These are phyloP conservation scores for Flexamia atlantica DNA, from an alignment of 2,888 invertebrate genomes.

Conservation along the genomic window DNA sequence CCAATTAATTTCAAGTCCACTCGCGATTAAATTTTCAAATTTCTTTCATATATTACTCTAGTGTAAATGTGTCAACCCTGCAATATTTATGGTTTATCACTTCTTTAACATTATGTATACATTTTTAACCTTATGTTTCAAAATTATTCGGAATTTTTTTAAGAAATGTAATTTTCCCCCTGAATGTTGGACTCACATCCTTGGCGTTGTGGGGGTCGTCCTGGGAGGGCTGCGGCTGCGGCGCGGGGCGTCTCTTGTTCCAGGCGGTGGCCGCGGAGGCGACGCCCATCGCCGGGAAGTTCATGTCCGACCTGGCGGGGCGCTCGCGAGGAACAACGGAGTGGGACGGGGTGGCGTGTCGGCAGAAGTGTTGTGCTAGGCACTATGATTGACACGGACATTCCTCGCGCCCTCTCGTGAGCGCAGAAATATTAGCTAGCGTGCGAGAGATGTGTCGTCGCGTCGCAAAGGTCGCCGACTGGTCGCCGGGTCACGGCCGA, in stretches of 20 bases:
- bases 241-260: constrained; percentile 20
- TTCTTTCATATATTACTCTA: too few species aligned
- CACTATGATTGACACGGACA: constrained; percentile 54
- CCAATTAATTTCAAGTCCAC: too few species aligned
- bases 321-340: background rate
- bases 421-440: constrained; percentile 49
- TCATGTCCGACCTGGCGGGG: constrained; percentile 33
- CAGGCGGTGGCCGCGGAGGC: constrained; percentile 25
- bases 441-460: background rate
- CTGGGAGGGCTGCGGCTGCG: background rate
- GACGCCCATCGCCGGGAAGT: constrained; percentile 43
- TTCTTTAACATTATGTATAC: too few species aligned
- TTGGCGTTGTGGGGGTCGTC: constrained; percentile 8
- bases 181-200: constrained; percentile 38
- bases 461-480: background rate
- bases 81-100: too few species aligned
- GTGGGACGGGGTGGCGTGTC: constrained; percentile 38
- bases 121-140: too few species aligned
- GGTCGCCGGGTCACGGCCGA: background rate
- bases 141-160: too few species aligned
- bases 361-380: constrained; percentile 53
- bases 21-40: too few species aligned
- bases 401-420: constrained; percentile 39
- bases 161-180: too few species aligned
- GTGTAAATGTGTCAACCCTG: too few species aligned